Percentiles rank a stretch among this genome's conserved stretches.
phyloP scores from a whole-genome alignment of 1,140 invertebrate species.

The Onthophagus taurus region DNA sequence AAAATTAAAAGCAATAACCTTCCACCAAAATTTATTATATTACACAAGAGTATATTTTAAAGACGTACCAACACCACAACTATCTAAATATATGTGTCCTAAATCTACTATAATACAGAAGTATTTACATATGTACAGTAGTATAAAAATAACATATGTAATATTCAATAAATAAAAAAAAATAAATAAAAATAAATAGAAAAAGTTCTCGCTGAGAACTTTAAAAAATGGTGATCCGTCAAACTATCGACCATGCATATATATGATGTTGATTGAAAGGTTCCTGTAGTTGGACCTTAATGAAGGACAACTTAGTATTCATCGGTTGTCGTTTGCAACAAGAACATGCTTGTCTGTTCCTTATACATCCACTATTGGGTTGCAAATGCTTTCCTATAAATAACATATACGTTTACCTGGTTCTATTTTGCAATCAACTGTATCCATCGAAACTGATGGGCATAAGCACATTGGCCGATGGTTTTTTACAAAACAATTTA shows the following conservation, averaged over 20 bases:
- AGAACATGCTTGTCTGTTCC: slow-evolving; percentile 15
- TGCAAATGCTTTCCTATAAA: slow-evolving; percentile 16
- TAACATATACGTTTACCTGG: slow-evolving; percentile 44
- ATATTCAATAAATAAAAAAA: no score
- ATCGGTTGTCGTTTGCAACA: slow-evolving; percentile 13
- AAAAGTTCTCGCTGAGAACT: slow-evolving; percentile 22
- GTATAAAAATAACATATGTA: slow-evolving; percentile 13
- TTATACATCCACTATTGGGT: slow-evolving; percentile 15
- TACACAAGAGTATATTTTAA: no score
- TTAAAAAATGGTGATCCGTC: slow-evolving; percentile 17
- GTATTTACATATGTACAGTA: slow-evolving; percentile 19
- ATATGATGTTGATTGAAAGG: slow-evolving; percentile 23
- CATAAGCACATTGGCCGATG: slow-evolving; percentile 47
- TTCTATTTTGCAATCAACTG: slow-evolving; percentile 43
- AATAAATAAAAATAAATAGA: slow-evolving; percentile 9
- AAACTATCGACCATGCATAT: slow-evolving; percentile 21
- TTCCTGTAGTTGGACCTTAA: slow-evolving; percentile 26
- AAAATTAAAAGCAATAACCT: slow-evolving; percentile 14
- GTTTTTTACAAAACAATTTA: slow-evolving; percentile 39
- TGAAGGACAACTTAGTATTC: slow-evolving; percentile 15
- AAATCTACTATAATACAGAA: slow-evolving; percentile 4
- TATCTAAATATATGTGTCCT: not conserved
- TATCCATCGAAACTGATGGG: slow-evolving; percentile 29
- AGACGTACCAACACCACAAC: slow-evolving; percentile 15
- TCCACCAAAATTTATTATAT: slow-evolving; percentile 9